Percentiles rank a stretch among this genome's conserved stretches.
These are phyloP conservation scores for Jaculus jaculus DNA, from an alignment of 2,113 vertebrate genomes.

Conservation along the genomic window DNA sequence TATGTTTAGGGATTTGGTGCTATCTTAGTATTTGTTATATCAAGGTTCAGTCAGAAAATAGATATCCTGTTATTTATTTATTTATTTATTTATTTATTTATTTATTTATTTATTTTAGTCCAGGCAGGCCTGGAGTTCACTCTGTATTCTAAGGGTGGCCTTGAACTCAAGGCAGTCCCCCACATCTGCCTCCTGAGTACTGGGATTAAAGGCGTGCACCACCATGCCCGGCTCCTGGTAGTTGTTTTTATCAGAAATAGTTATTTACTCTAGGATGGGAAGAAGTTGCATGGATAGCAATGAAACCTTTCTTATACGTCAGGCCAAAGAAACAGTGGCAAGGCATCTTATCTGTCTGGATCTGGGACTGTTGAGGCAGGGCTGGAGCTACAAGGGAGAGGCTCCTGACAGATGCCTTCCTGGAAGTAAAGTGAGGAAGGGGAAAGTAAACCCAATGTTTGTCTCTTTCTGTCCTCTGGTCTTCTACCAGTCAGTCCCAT, in stretches of 20 bases:
- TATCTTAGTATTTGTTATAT: background rate
- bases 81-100: no score
- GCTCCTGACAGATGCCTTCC: background rate
- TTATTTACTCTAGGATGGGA: background rate
- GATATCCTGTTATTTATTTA: no score
- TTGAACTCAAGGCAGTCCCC: no score
- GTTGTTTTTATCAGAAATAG: slow-evolving; percentile 14
- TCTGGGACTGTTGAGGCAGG: background rate
- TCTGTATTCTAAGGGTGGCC: no score
- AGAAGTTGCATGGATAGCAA: background rate
- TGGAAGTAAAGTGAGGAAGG: background rate
- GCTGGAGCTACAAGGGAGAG: background rate
- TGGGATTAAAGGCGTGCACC: no score
- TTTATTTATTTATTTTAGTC: no score
- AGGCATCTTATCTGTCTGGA: background rate
- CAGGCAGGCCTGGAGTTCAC: no score
- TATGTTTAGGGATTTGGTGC: background rate
- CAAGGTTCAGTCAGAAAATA: background rate
- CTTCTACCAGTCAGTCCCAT: slow-evolving; percentile 17
- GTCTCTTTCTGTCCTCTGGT: background rate
- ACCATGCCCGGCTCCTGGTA: no score
- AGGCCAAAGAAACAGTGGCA: background rate
- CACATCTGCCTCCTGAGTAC: no score
- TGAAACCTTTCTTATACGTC: background rate
- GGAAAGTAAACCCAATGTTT: background rate